Evolutionary conservation across 2,888 invertebrate species (phyloP).

Genomic region (Carterocephalus palaemon): DNA sequence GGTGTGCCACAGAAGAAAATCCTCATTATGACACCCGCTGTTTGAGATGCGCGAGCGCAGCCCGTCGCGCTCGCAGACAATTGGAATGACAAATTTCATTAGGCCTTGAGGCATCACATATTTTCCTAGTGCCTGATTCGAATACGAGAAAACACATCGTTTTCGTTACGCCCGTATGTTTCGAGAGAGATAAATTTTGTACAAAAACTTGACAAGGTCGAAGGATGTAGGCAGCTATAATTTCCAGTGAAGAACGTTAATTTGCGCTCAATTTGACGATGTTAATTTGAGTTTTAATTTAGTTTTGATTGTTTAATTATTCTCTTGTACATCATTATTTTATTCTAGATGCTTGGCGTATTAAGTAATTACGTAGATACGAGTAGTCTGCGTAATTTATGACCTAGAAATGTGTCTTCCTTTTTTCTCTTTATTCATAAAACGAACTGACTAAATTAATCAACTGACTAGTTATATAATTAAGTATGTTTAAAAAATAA

Average conservation of each 20-base stretch:
- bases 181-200: constrained; percentile 17
- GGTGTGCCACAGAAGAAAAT: constrained; percentile 67
- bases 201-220: constrained; percentile 25
- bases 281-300: too few relatives aligned
- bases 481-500: too few relatives aligned
- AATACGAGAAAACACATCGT: constrained; percentile 46
- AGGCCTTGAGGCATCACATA: constrained; percentile 62
- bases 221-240: constrained; percentile 2
- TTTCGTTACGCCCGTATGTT: constrained; percentile 14
- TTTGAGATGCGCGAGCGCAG: constrained; percentile 55
- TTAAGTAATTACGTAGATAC: too few relatives aligned
- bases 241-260: constrained; percentile 2
- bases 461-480: too few relatives aligned
- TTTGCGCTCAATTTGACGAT: not conserved
- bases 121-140: constrained; percentile 73
- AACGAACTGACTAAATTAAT: too few relatives aligned
- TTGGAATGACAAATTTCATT: constrained; percentile 75
- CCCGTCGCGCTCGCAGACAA: constrained; percentile 41
- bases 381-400: too few relatives aligned
- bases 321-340: too few relatives aligned
- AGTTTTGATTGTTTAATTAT: too few relatives aligned
- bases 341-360: too few relatives aligned
- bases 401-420: too few relatives aligned
- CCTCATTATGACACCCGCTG: constrained; percentile 42
- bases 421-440: too few relatives aligned